Evolutionary conservation across 2,888 invertebrate genomes (phyloP).

Genomic region (Philonicus albiceps): DNA sequence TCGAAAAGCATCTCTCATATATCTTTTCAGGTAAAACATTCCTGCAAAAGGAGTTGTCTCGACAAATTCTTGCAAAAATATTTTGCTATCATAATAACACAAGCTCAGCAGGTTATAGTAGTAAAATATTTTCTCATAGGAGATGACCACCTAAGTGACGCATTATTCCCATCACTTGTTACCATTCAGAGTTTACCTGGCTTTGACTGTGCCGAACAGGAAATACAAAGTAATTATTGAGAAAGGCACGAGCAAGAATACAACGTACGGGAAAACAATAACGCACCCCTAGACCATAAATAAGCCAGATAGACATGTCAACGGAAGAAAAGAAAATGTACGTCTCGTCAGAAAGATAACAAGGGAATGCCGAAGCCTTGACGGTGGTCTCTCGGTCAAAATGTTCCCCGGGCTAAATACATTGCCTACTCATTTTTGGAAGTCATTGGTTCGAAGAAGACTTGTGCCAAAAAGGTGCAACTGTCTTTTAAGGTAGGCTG

Average conservation of each 20-base stretch:
- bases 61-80: background rate
- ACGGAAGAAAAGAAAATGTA: background rate
- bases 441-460: background rate
- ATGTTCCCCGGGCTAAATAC: background rate
- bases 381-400: background rate
- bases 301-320: constrained; percentile 20
- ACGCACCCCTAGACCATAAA: background rate
- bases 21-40: background rate
- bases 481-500: background rate
- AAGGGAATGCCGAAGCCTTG: background rate
- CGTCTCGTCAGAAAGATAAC: constrained; percentile 5
- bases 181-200: background rate
- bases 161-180: background rate
- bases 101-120: background rate
- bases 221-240: constrained; percentile 28
- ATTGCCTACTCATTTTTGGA: background rate
- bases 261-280: constrained; percentile 7
- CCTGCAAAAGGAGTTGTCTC: background rate
- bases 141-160: background rate
- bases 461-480: constrained; percentile 11
- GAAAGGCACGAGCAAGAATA: constrained; percentile 5
- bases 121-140: background rate
- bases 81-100: background rate
- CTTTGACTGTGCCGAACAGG: constrained; percentile 42
- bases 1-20: background rate